Evolutionary conservation across 2,797 vertebrate species (phyloP).

Genomic region (Jordanella pulchra): DNA sequence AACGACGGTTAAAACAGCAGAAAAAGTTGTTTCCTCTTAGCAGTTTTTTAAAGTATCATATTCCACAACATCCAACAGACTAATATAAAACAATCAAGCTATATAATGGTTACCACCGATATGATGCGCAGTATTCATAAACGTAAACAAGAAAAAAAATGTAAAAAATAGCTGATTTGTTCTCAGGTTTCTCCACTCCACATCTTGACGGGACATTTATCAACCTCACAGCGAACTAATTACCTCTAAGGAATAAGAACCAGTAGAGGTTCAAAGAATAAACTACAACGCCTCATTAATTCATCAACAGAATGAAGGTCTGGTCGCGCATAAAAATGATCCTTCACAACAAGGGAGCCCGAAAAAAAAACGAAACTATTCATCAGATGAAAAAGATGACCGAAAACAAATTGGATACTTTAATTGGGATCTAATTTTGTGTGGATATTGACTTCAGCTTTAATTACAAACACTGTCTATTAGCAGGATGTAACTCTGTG

Average conservation of each 20-base stretch:
- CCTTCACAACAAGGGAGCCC: conserved; percentile 14
- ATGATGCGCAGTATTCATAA: background rate
- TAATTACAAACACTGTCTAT: conserved; percentile 65
- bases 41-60: background rate
- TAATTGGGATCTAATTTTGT: conserved; percentile 54
- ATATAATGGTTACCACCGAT: background rate
- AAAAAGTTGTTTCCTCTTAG: background rate
- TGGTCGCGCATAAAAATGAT: conserved; percentile 49
- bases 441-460: conserved; percentile 57
- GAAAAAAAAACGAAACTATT: conserved; percentile 14
- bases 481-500: conserved; percentile 21
- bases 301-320: conserved; percentile 36
- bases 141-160: background rate
- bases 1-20: background rate
- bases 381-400: conserved; percentile 53
- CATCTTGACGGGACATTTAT: conserved; percentile 24
- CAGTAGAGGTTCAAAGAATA: conserved; percentile 35
- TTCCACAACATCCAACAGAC: background rate
- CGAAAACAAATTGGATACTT: conserved; percentile 56
- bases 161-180: background rate
- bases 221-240: conserved; percentile 45
- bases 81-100: background rate
- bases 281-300: conserved; percentile 56
- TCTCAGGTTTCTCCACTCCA: background rate
- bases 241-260: conserved; percentile 35